Evolutionary conservation across 2,888 invertebrate genomes (phyloP).

Genomic region (Strigamia crassipes): DNA sequence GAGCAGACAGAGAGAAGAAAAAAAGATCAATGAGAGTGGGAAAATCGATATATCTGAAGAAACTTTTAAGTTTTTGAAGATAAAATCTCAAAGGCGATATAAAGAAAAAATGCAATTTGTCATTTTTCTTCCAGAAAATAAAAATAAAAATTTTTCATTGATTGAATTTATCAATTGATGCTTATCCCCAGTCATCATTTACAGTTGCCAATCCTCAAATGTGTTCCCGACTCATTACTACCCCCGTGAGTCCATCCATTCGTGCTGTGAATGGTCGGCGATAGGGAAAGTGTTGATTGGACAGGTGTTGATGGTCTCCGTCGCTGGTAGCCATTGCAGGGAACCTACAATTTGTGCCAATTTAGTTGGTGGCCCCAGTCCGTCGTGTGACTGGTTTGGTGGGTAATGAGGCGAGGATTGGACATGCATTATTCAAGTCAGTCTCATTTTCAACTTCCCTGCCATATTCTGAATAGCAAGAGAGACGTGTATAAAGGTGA

Average conservation of each 20-base stretch:
- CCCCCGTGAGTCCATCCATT: slow-evolving; percentile 35
- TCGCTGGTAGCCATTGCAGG: slow-evolving; percentile 11
- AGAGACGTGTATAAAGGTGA: background rate
- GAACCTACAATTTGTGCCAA: slow-evolving; percentile 42
- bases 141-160: background rate
- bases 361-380: slow-evolving; percentile 36
- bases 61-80: background rate
- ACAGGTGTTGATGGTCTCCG: slow-evolving; percentile 36
- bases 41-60: background rate
- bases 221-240: slow-evolving; percentile 16
- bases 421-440: slow-evolving; percentile 42
- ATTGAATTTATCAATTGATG: slow-evolving; percentile 28
- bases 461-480: slow-evolving; percentile 35
- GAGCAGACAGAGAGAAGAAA: background rate
- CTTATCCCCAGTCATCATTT: slow-evolving; percentile 36
- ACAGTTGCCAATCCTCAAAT: slow-evolving; percentile 39
- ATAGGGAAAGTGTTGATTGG: slow-evolving; percentile 35
- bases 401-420: slow-evolving; percentile 42
- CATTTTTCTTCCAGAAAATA: background rate
- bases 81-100: too few relatives aligned
- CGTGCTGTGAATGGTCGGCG: slow-evolving; percentile 14
- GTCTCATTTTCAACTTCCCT: slow-evolving; percentile 33
- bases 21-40: slow-evolving; percentile 2
- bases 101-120: background rate
- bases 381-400: slow-evolving; percentile 28